These are phyloP conservation scores for Gasterosteus nipponicus DNA, from an alignment of 2,113 vertebrate genomes.

Conservation along the genomic window DNA sequence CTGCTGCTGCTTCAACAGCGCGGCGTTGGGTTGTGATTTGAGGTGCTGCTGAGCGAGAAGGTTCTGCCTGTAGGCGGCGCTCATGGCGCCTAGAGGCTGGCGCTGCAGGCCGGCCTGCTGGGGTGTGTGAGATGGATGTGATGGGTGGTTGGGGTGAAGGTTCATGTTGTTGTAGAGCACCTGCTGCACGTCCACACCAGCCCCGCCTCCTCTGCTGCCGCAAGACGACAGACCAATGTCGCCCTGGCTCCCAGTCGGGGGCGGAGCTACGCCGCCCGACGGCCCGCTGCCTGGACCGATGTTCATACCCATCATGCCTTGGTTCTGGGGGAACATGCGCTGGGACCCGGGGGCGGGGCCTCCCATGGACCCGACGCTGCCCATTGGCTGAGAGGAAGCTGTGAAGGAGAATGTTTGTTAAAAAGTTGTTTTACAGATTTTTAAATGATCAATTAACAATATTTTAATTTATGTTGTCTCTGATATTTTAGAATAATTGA, in stretches of 20 bases:
- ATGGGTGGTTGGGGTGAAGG: conserved; percentile 77
- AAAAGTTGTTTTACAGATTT: no score
- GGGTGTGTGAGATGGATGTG: conserved; percentile 34
- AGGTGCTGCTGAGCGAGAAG: conserved; percentile 85
- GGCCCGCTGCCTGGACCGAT: conserved; percentile 83
- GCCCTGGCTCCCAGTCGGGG: conserved; percentile 81
- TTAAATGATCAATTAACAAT: no score
- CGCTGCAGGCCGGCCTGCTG: conserved; percentile 83
- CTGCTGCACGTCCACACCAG: conserved; percentile 84
- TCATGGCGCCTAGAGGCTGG: conserved; percentile 80
- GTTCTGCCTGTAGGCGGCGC: conserved; percentile 87
- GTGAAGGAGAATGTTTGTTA: conserved; percentile 44
- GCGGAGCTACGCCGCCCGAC: conserved; percentile 69
- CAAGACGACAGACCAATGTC: conserved; percentile 88
- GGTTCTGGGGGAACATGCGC: conserved; percentile 90
- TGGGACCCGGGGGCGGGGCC: conserved; percentile 84
- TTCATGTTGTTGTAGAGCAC: conserved; percentile 86
- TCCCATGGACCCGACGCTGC: conserved; percentile 85
- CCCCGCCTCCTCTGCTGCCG: conserved; percentile 77
- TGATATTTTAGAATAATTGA: not conserved
- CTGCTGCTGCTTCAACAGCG: conserved; percentile 86
- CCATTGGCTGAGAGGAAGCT: conserved; percentile 88
- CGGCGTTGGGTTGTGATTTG: conserved; percentile 85
- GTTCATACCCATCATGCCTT: conserved; percentile 88
- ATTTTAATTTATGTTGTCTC: no score